Conservation (phyloP, 2,888 invertebrate species). For the Eupithecia abbreviata region DNA sequence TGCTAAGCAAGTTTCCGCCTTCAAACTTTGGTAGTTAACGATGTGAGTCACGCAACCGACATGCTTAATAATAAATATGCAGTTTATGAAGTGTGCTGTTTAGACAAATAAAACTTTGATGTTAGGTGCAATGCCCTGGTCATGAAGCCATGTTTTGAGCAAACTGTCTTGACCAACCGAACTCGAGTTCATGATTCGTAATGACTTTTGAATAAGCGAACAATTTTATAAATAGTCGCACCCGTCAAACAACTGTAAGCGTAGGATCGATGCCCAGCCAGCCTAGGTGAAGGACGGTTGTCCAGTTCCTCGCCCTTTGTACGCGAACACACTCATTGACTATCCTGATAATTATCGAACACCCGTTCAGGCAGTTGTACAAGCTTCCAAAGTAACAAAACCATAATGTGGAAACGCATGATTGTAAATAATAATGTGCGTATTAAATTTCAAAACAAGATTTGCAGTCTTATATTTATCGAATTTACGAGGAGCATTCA, state of each 20-base stretch:
- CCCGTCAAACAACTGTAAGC: conserved; percentile 70
- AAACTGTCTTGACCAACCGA: conserved; percentile 26
- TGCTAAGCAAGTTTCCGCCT: conserved; percentile 80
- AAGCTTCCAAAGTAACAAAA: neutral
- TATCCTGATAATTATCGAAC: conserved; percentile 37
- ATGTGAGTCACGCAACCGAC: conserved; percentile 79
- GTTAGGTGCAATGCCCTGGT: conserved; percentile 60
- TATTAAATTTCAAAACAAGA: conserved; percentile 13
- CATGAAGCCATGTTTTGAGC: conserved; percentile 42
- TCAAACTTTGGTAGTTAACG: conserved; percentile 76
- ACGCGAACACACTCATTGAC: conserved; percentile 56
- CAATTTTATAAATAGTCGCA: conserved; percentile 72
- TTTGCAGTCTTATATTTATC: conserved; percentile 10
- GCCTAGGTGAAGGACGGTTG: conserved; percentile 79
- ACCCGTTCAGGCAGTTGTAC: conserved; percentile 13
- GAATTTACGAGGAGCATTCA: conserved; percentile 14
- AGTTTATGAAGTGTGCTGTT: conserved; percentile 54
- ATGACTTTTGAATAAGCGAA: conserved; percentile 61
- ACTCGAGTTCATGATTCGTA: conserved; percentile 40
- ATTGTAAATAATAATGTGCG: conserved; percentile 6
- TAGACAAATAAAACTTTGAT: conserved; percentile 48
- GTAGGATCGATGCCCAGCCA: conserved; percentile 75
- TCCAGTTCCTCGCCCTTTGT: conserved; percentile 69
- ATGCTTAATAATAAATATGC: conserved; percentile 69
- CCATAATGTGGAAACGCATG: neutral